Conservation (phyloP, 2,888 invertebrate genomes). For the Tipula lateralis region DNA sequence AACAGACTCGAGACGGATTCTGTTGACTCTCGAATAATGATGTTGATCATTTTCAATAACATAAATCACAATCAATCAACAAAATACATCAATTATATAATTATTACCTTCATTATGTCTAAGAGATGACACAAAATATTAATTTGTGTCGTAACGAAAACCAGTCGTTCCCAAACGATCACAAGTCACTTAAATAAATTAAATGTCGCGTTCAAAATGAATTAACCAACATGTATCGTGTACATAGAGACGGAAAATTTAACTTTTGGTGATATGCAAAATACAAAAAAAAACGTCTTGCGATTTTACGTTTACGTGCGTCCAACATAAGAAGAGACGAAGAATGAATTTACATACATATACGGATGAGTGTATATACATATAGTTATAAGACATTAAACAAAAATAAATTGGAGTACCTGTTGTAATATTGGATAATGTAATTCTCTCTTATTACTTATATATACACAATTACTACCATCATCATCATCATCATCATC, state of each 20-base stretch:
- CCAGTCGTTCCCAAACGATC: background rate
- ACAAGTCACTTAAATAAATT: background rate
- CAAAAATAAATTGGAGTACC: conserved; percentile 27
- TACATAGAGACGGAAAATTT: background rate
- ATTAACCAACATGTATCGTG: background rate
- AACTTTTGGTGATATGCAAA: background rate
- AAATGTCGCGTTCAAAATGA: background rate
- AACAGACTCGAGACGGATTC: no score
- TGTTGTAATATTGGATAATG: conserved; percentile 25
- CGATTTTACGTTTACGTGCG: no score
- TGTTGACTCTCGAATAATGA: no score
- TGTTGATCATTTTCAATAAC: no score
- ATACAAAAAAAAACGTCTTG: background rate
- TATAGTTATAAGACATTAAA: background rate
- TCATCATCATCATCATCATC: background rate
- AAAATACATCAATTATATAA: no score
- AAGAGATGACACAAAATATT: no score
- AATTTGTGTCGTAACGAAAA: no score
- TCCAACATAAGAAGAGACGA: background rate
- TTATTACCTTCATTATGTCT: no score
- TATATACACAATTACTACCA: background rate
- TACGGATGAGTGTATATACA: no score
- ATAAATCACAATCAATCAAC: no score
- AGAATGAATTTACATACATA: no score
- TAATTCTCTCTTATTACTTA: background rate